Conservation (phyloP, 2,113 vertebrate genomes). For the Echinops telfairi region DNA sequence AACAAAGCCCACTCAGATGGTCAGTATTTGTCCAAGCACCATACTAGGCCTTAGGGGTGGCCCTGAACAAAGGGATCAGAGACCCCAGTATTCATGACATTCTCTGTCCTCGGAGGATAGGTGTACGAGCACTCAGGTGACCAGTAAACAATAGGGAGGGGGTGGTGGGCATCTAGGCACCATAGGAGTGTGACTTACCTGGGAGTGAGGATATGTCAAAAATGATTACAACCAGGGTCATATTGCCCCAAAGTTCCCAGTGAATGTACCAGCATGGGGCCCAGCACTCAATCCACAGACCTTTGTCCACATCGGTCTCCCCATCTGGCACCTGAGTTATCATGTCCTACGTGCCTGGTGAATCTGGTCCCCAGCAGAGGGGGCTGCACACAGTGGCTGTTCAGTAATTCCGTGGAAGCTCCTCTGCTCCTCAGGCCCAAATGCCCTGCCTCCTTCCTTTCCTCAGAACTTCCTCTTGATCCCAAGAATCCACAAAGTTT, state of each 20-base stretch:
- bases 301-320: not conserved
- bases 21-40: not conserved
- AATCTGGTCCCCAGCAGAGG: not conserved
- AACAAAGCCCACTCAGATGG: not conserved
- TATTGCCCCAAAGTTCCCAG: not conserved
- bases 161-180: not conserved
- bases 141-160: not conserved
- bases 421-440: not conserved
- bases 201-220: not conserved
- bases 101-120: not conserved
- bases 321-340: not conserved
- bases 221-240: not conserved
- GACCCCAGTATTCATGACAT: fast-evolving
- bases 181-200: not conserved
- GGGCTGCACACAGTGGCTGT: not conserved
- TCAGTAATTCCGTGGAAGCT: not conserved
- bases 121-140: not conserved
- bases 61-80: not conserved
- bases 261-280: not conserved
- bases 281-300: not conserved
- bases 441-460: not conserved
- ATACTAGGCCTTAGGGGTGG: not conserved
- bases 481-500: not conserved
- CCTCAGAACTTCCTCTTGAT: not conserved
- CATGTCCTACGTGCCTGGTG: not conserved